phyloP scores from a whole-genome alignment of 2,797 vertebrate species.

The Coilia nasus region DNA sequence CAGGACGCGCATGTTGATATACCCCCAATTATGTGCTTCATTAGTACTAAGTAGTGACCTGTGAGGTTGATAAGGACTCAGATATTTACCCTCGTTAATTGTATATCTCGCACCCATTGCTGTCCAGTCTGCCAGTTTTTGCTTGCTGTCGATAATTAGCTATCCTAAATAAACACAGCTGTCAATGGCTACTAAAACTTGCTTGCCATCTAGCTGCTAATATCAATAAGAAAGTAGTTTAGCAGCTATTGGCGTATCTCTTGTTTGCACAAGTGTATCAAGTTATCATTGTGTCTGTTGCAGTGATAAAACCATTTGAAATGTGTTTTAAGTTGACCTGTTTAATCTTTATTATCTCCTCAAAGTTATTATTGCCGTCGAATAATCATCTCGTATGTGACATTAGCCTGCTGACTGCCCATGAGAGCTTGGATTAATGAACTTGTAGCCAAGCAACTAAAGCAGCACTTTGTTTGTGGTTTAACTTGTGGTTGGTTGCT shows the following conservation, averaged over 20 bases:
- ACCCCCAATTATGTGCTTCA: not conserved
- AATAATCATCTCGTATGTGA: not conserved
- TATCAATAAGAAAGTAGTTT: not conserved
- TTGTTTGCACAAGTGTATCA: not conserved
- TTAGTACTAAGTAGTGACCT: not conserved
- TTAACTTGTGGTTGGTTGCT: not conserved
- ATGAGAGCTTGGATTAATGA: not conserved
- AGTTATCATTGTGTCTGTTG: not conserved
- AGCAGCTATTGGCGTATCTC: not conserved
- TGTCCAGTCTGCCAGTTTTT: not conserved
- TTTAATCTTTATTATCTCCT: too few relatives aligned
- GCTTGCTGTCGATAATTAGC: not conserved
- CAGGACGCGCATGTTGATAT: not conserved
- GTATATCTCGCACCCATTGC: not conserved
- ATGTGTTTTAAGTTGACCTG: too few relatives aligned
- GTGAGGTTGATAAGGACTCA: not conserved
- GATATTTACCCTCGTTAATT: not conserved
- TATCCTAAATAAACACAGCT: not conserved
- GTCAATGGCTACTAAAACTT: not conserved
- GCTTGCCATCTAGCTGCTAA: not conserved
- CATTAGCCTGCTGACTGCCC: not conserved
- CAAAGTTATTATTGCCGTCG: too few relatives aligned
- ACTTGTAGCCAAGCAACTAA: not conserved
- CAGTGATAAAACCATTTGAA: not conserved
- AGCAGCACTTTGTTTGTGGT: not conserved